Percentiles rank a stretch among this genome's conserved stretches.
phyloP scores from a whole-genome alignment of 2,797 vertebrate genomes.

The Tympanoctomys barrerae region DNA sequence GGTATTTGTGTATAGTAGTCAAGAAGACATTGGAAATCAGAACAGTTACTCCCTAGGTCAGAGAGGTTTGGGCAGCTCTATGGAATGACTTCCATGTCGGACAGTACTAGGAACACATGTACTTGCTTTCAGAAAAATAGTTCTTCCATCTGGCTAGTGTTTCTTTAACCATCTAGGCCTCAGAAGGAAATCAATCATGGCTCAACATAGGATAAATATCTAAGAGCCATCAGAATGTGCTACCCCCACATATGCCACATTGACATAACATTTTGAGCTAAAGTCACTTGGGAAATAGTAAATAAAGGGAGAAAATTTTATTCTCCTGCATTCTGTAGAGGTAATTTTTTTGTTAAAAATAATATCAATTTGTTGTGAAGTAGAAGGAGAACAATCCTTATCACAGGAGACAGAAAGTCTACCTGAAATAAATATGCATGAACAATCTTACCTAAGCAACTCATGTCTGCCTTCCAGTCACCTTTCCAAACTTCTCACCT shows the following conservation, averaged over 20 bases:
- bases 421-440: neutral
- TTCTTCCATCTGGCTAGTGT: neutral
- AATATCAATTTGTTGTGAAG: neutral
- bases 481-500: neutral
- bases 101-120: neutral
- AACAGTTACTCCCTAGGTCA: conserved; percentile 29
- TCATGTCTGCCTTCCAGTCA: neutral
- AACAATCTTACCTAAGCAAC: neutral
- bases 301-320: neutral
- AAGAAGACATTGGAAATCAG: conserved; percentile 57
- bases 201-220: neutral
- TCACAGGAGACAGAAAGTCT: neutral
- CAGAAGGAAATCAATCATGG: neutral
- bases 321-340: neutral
- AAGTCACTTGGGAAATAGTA: neutral
- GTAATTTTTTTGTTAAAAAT: neutral
- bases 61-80: neutral
- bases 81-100: neutral
- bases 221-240: neutral
- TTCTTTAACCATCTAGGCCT: neutral
- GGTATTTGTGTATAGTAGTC: conserved; percentile 57
- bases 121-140: neutral
- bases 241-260: neutral
- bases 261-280: neutral
- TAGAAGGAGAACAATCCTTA: neutral